phyloP scores from a whole-genome alignment of 2,888 invertebrate species.

The Noctuana brunneofusca region DNA sequence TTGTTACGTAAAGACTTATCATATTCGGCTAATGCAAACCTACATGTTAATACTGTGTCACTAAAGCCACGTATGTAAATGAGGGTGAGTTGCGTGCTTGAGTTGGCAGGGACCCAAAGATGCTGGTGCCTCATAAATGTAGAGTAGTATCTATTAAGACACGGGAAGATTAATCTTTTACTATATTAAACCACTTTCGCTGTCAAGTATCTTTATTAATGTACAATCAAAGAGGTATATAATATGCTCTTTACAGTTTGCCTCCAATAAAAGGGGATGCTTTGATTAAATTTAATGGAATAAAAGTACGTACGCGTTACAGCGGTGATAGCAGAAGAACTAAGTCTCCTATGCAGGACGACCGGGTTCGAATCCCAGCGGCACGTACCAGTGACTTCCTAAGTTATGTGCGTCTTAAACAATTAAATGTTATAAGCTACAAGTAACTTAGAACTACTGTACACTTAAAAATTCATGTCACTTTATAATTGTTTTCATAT shows the following conservation, averaged over 20 bases:
- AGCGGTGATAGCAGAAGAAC: too few species aligned
- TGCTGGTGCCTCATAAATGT: constrained; percentile 19
- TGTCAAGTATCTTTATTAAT: not conserved
- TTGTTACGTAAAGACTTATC: not conserved
- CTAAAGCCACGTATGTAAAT: constrained; percentile 15
- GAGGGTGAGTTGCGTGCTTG: constrained; percentile 7
- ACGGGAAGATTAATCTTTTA: constrained; percentile 14
- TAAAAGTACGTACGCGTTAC: too few species aligned
- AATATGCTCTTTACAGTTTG: too few species aligned
- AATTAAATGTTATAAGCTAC: too few species aligned
- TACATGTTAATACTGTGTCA: constrained; percentile 9
- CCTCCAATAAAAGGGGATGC: not conserved
- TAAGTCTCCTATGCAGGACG: too few species aligned
- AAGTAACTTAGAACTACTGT: too few species aligned
- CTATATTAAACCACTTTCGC: not conserved
- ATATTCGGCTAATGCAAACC: not conserved
- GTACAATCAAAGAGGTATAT: not conserved
- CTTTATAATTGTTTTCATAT: too few species aligned
- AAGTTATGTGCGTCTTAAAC: too few species aligned
- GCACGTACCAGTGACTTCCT: too few species aligned
- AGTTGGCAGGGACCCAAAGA: constrained; percentile 18
- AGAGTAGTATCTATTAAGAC: constrained; percentile 16
- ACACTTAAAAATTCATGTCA: too few species aligned
- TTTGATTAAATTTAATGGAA: too few species aligned
- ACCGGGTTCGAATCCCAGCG: too few species aligned